Base-by-base conservation (phyloP, 2,888 invertebrate genomes). In the Morinoia aosen region DNA sequence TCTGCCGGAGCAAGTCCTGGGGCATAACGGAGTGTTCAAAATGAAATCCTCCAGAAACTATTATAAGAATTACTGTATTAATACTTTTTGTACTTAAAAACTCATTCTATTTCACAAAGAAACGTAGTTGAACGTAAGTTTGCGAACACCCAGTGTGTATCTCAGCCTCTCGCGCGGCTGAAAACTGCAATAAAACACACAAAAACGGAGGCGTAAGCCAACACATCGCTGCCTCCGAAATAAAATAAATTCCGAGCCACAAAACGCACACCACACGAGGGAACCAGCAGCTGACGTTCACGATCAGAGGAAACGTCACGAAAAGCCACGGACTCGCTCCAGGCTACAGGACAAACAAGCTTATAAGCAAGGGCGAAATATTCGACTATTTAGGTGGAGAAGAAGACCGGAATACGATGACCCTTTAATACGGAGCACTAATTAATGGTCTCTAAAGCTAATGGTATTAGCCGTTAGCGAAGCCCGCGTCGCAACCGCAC, bases 391-490 rank as follows among this genome's bases (percentile, higher is more conserved):
- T 33, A 25, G 33, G 76, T 16, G 76, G 25, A 76, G 76, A 76
- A 76, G 76, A 76, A 76, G 76, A 76, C 76, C 76, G 8, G 76
- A 76, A 33, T 16, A 76, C 76, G 76, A 76, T 76, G 76, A 76
- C 90, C 90, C 90, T 40, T 90, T 25, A 90, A 90, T 39, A 39
- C 39, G 11, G 90, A 12, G 90, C 90, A 90, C 93, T 93, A 93
- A 93, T 93, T 93, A 93, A 93, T 57, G 93, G 93, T 48, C 57
- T 48, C 93, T 93, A 93, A 93, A 93, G 93, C 93, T 93, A 57
- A 93, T 93, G 93, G 93, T 93, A 93, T 93, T 93, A 93, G 93
- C 93, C 93, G 58, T 93, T 93, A 93, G 93, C 57, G 12, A 93
- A 93, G 90, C 90, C 39, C 90, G 14, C 76, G 90, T 39, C 40